Evolutionary conservation across 2,888 invertebrate species (phyloP).

Genomic region (Drosophila borealis): DNA sequence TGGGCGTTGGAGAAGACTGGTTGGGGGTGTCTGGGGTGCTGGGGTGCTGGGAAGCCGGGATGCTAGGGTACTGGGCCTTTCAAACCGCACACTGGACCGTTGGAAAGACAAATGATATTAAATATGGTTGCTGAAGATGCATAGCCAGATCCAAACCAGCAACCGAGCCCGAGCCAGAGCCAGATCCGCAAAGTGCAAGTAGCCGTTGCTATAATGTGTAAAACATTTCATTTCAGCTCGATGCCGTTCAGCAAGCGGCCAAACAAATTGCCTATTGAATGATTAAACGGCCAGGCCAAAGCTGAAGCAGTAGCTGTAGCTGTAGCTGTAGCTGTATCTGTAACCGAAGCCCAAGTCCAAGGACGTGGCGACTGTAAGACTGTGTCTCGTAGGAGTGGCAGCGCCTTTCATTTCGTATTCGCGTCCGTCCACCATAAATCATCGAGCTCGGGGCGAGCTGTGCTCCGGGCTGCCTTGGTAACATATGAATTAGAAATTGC

Average conservation of each 20-base stretch:
- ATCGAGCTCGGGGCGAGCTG: constrained; percentile 41
- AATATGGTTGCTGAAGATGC: constrained; percentile 61
- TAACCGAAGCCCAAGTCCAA: constrained; percentile 21
- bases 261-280: constrained; percentile 81
- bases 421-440: constrained; percentile 73
- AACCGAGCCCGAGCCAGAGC: neutral
- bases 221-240: constrained; percentile 71
- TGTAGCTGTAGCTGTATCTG: neutral
- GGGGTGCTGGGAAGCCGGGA: neutral
- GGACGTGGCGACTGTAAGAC: constrained; percentile 23
- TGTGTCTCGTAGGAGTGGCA: constrained; percentile 33
- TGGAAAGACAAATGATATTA: constrained; percentile 79
- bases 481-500: constrained; percentile 79
- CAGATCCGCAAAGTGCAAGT: constrained; percentile 18
- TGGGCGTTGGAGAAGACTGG: neutral
- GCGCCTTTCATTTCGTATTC: constrained; percentile 64
- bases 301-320: neutral
- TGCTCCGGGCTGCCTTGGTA: constrained; percentile 37
- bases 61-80: constrained; percentile 3
- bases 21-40: neutral
- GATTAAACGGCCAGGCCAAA: constrained; percentile 61
- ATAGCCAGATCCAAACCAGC: neutral
- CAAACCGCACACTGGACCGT: constrained; percentile 67
- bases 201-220: constrained; percentile 57
- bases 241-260: constrained; percentile 30